Evolutionary conservation across 2,888 invertebrate species (phyloP), one percentile per base, ranked within the genome.

Genomic region (Auanema freiburgensis): DNA sequence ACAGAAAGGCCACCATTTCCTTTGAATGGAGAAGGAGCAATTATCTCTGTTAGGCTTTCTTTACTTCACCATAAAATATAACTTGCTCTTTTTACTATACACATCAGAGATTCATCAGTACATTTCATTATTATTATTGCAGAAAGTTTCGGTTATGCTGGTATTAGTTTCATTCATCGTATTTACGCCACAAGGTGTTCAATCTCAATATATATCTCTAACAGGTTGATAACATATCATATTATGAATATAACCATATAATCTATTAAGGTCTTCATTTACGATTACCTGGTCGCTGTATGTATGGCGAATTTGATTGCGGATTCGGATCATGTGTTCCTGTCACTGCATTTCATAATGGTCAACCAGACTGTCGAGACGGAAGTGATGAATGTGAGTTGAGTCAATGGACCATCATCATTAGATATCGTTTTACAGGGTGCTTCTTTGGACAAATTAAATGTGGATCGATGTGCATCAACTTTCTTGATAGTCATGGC

Each of bases 321-420:
- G 76, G 78, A 24, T 62, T 74, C 24, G 76, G 78, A 44, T 71
- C 71, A 56, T 81, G 81, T 65, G 74, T 81, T 49, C 75, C 80
- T 14, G 69, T 79, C 21, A 56, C 57, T 41, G 67, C 72, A 25
- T 79, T 81, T 63, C 78, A 80, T 61, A 79, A 81, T 63, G 81
- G 81, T 16, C 67, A 71, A 59, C 71, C 74, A 33, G 80, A 81
- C 57, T 81, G 81, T 57, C 63, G 69, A 55, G 80, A 81, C 66
- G 79, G 77, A 40, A 79, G 79, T 61, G 81, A 81, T 70, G 81
- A 81, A 70, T 79, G 81, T 81, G 49, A 68, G 71, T 46, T 18
- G 46, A 5, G 46, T 5, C 3, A 46, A 46, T 10, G 10, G 10
- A 10, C 33, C 33, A 33, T 33, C n/a, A 33, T 33, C 3, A 5